A percentile compares a stretch with the other conserved stretches of the same genome.
Evolutionary conservation across 2,797 vertebrate species (phyloP).

Genomic region (Rallus crepitans): DNA sequence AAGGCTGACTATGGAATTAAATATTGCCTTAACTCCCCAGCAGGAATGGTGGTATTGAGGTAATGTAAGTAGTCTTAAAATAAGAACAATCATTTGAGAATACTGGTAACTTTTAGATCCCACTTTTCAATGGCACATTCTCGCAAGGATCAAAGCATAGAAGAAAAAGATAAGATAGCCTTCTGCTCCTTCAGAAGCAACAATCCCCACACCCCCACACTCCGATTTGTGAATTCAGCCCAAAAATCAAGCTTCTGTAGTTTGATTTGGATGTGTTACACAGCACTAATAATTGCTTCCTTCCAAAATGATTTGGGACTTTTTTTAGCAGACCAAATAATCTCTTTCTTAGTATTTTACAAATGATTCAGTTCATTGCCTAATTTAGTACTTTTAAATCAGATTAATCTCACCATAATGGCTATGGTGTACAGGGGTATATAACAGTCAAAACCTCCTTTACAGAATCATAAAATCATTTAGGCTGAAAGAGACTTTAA

Average conservation of each 20-base stretch:
- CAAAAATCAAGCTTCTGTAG: neutral
- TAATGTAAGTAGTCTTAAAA: neutral
- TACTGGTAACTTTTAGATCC: neutral
- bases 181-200: neutral
- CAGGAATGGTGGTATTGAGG: neutral
- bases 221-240: neutral
- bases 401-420: neutral
- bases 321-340: neutral
- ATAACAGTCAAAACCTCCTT: neutral
- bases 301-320: neutral
- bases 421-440: fast-evolving
- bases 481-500: too few species aligned
- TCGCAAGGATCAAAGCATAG: neutral
- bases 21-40: neutral
- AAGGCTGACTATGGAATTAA: neutral
- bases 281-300: neutral
- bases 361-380: neutral
- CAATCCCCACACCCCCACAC: too few species aligned
- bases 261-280: neutral
- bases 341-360: neutral
- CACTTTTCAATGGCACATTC: neutral
- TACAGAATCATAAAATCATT: too few species aligned
- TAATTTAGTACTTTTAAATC: neutral
- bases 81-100: neutral
- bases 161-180: neutral